phyloP scores from a whole-genome alignment of 2,888 invertebrate species.

The Stramonita haemastoma region DNA sequence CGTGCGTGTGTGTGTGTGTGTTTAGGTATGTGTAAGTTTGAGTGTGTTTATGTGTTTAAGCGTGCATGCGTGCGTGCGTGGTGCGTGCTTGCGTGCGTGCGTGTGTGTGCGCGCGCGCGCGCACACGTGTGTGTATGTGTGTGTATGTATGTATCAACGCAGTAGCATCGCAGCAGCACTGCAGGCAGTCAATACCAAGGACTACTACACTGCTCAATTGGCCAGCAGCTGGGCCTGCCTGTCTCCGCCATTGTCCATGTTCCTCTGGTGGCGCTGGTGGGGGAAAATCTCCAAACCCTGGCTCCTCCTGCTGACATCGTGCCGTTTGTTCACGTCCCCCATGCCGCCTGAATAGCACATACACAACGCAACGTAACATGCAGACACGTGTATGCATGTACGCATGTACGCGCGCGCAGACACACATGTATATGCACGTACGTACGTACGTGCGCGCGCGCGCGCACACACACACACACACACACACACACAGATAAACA shows the following conservation, averaged over 20 bases:
- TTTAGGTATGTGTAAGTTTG: background rate
- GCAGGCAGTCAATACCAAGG: no score
- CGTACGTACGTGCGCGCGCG: no score
- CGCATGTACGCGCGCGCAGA: no score
- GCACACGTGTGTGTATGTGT: background rate
- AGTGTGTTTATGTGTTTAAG: no score
- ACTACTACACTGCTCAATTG: background rate
- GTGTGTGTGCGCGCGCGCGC: background rate
- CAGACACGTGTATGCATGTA: no score
- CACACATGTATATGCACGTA: no score
- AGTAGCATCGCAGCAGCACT: background rate
- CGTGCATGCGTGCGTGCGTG: no score
- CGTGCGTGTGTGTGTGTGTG: constrained; percentile 24
- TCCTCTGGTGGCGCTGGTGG: constrained; percentile 12
- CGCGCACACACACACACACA: no score
- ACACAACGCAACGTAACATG: background rate
- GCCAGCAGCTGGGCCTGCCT: constrained; percentile 1
- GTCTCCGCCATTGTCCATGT: constrained; percentile 41
- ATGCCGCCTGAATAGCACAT: constrained; percentile 37
- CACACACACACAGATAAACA: background rate
- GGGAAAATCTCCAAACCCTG: constrained; percentile 28
- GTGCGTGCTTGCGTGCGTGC: background rate
- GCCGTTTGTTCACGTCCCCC: constrained; percentile 39
- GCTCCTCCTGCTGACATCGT: background rate
- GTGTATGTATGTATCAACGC: background rate